Conservation (phyloP, 2,113 vertebrate genomes). For the Oncorhynchus gorbuscha region DNA sequence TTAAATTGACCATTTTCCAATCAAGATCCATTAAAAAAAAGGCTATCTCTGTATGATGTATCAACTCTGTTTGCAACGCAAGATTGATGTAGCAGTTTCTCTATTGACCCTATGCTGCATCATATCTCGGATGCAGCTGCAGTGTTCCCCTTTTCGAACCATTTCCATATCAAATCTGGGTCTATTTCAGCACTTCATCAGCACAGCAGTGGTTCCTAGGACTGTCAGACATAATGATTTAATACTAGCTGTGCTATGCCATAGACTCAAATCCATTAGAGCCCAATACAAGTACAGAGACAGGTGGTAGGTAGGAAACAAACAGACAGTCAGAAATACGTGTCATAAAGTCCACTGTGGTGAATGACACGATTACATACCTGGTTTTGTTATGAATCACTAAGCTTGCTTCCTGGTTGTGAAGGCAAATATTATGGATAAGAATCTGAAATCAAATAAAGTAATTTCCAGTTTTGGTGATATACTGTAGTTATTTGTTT, state of each 20-base stretch:
- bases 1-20: neutral
- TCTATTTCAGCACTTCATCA: neutral
- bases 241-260: neutral
- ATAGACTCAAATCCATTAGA: conserved; percentile 19
- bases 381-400: too few species aligned
- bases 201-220: conserved; percentile 1
- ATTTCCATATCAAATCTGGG: neutral
- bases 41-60: too few species aligned
- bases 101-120: neutral
- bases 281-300: conserved; percentile 2
- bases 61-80: neutral
- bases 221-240: neutral
- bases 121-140: neutral
- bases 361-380: too few species aligned
- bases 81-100: neutral
- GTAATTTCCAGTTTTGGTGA: too few species aligned
- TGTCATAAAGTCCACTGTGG: neutral
- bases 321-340: neutral
- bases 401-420: too few species aligned
- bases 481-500: neutral
- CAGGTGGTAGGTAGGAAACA: neutral
- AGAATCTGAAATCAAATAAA: neutral
- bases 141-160: neutral
- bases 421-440: neutral
- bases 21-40: too few species aligned